Evolutionary conservation across 2,888 invertebrate species (phyloP), one percentile per base, ranked within the genome.

Genomic region (Phalera bucephala): DNA sequence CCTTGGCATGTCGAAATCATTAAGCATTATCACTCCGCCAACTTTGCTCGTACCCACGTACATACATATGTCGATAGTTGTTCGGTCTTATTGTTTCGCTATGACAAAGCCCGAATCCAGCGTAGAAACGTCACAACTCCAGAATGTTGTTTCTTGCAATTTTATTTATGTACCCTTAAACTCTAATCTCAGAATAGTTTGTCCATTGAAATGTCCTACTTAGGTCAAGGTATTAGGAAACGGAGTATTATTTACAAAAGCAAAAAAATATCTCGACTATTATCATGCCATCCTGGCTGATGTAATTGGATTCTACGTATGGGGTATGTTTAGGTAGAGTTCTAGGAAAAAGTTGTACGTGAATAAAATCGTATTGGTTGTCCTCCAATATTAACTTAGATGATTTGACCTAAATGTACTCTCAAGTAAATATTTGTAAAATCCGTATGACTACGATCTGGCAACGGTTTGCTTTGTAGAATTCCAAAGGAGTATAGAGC

Each of bases 141-240:
- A 1, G 12, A 8, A 25, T n/a, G 0, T 2, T 7, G 4, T 12
- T 12, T 13, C 12, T 25, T 12, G 11, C 4, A 12, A 11, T 12
- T 12, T 12, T 8, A 25, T 10, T 12, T 8, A 4, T 25, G 8
- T 25, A 11, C 10, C 8, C 12, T 7, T 4, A 1, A 1, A 1
- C 8, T 2, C 8, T 8, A 12, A 25, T 25, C 12, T 12, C 12
- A 25, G 8, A 7, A 25, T 22, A 2, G 22, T 3, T 12, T 25
- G 7, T n/a, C 8, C 7, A 6, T 2, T 33, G 22, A 36, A 50
- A 10, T 30, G 21, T 28, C 36, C 21, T 26, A 28, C 40, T 45
- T 36, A 41, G 52, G 47, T 51, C 57, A 53, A 53, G 51, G 52
- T 25, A 28, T n/a, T n/a, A 40, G 39, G 47, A 51, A 51, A 53